A percentile compares a stretch with the other conserved stretches of the same genome.
Evolutionary conservation across 2,113 vertebrate genomes (phyloP).

Genomic region (Oncorhynchus masou): DNA sequence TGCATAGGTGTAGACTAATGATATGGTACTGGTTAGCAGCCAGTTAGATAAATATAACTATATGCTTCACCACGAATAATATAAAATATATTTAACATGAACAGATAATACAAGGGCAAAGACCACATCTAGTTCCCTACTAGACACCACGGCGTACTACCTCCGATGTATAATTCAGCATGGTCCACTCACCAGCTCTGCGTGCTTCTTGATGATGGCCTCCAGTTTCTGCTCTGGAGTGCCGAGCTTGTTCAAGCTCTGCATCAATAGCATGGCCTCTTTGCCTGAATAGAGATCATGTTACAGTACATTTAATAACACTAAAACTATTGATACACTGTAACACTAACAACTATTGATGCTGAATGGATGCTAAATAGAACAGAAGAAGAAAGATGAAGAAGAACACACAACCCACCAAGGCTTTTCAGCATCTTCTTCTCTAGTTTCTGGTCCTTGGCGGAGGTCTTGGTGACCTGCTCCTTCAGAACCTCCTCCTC

Average conservation of each 20-base stretch:
- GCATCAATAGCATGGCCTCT: conserved; percentile 91
- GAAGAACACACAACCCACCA: conserved; percentile 47
- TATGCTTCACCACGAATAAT: not conserved
- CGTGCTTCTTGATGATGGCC: conserved; percentile 93
- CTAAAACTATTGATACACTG: not conserved
- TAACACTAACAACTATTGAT: not conserved
- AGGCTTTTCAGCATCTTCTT: conserved; percentile 92
- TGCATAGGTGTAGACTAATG: not conserved
- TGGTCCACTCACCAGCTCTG: conserved; percentile 86
- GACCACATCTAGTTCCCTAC: not conserved
- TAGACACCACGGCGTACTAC: not conserved
- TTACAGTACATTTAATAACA: not conserved
- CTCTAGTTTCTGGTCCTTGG: conserved; percentile 89
- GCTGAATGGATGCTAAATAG: not conserved
- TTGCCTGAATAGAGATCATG: conserved; percentile 79
- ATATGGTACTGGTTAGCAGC: not conserved
- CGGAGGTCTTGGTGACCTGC: conserved; percentile 36
- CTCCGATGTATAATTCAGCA: not conserved
- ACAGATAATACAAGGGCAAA: not conserved
- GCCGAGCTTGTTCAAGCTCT: conserved; percentile 87
- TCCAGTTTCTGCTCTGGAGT: conserved; percentile 90
- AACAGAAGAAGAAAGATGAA: not conserved
- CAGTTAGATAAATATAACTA: too few species aligned
- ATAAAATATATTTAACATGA: not conserved
- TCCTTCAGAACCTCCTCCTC: conserved; percentile 74